phyloP scores from a whole-genome alignment of 2,797 vertebrate species.

The Champsocephalus gunnari region DNA sequence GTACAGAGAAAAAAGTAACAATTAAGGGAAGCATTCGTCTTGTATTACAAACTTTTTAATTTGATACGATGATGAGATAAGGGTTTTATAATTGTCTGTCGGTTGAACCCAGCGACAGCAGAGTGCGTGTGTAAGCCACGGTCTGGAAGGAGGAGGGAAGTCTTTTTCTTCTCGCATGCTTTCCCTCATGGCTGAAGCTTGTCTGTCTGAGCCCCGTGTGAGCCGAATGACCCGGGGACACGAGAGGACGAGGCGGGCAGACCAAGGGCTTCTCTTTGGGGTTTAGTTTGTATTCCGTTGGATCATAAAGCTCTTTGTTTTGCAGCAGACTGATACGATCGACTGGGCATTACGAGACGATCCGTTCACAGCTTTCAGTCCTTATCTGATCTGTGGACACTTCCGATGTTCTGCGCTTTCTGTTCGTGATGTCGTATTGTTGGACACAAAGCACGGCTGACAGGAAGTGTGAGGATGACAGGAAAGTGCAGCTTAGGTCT shows the following conservation, averaged over 20 bases:
- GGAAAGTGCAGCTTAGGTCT: neutral
- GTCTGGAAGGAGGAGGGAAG: constrained; percentile 15
- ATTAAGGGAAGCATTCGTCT: neutral
- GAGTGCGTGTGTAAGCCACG: neutral
- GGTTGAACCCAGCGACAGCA: neutral
- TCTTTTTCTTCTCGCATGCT: constrained; percentile 51
- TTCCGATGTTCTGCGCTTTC: neutral
- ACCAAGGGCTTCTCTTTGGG: constrained; percentile 8
- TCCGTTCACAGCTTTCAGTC: neutral
- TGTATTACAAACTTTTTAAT: neutral
- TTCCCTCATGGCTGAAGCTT: constrained; percentile 54
- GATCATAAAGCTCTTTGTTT: neutral
- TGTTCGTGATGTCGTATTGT: neutral
- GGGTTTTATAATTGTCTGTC: neutral
- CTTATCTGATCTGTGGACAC: neutral
- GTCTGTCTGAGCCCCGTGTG: constrained; percentile 25
- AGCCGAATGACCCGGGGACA: constrained; percentile 25
- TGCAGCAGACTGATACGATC: neutral
- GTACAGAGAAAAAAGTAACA: constrained; percentile 5
- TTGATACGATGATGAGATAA: neutral
- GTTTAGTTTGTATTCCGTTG: constrained; percentile 22
- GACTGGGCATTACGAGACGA: neutral
- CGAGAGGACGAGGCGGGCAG: neutral
- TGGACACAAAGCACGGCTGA: neutral
- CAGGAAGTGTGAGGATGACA: constrained; percentile 11